These are phyloP conservation scores for Habrosyne pyritoides DNA, from an alignment of 2,888 invertebrate species.

Conservation along the genomic window DNA sequence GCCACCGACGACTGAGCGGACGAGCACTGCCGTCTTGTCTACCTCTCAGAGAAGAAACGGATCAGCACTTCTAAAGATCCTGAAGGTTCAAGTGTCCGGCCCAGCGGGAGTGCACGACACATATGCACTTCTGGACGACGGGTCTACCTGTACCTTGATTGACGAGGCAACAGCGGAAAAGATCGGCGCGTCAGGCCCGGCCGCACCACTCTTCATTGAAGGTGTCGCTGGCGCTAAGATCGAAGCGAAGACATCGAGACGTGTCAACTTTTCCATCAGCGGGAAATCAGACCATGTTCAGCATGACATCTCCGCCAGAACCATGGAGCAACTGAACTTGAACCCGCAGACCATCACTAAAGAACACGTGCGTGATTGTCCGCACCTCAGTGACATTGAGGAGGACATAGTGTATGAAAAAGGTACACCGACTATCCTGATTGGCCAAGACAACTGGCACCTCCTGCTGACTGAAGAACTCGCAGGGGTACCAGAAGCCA, in stretches of 20 bases:
- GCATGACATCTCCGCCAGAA: too few relatives aligned
- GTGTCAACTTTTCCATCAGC: too few relatives aligned
- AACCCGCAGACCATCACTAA: too few relatives aligned
- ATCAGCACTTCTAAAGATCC: conserved; percentile 8
- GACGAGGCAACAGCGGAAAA: conserved; percentile 6
- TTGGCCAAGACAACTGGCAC: conserved; percentile 12
- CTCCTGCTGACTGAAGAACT: background rate
- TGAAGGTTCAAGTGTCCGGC: conserved; percentile 12
- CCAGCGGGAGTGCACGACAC: conserved; percentile 10
- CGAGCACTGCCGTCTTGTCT: background rate
- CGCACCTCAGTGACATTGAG: too few relatives aligned
- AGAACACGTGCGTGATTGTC: too few relatives aligned
- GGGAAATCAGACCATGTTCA: too few relatives aligned
- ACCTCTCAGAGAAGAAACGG: background rate
- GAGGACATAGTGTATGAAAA: background rate
- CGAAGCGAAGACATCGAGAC: too few relatives aligned
- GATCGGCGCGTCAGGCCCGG: conserved; percentile 12
- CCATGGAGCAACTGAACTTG: too few relatives aligned
- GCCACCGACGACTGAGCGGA: conserved; percentile 10
- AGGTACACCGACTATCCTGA: background rate
- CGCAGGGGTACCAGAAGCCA: background rate
- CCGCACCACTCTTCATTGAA: conserved; percentile 5
- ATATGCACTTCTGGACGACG: conserved; percentile 19
- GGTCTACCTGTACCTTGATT: conserved; percentile 15
- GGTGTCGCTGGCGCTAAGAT: conserved; percentile 6